Evolutionary conservation across 2,888 invertebrate genomes (phyloP).

Genomic region (Stenodema calcarata): DNA sequence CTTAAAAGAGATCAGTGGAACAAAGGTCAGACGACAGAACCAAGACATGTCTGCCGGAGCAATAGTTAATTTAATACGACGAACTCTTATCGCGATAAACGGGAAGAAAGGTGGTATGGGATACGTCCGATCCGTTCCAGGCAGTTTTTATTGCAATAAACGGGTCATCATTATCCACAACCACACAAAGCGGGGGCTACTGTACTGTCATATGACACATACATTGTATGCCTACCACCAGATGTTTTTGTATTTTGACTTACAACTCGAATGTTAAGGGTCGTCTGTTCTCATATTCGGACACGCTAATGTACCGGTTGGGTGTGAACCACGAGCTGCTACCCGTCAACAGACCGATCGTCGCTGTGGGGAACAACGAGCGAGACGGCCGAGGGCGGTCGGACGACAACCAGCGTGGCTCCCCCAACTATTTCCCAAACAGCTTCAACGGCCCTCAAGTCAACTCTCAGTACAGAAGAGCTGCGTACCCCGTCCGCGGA

Average conservation of each 20-base stretch:
- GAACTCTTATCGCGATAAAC: neutral
- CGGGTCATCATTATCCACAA: no score
- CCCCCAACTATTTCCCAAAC: constrained; percentile 96
- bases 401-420: constrained; percentile 78
- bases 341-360: constrained; percentile 92
- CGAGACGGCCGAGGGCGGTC: constrained; percentile 83
- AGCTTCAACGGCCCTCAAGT: constrained; percentile 69
- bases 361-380: constrained; percentile 69
- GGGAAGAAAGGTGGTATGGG: no score
- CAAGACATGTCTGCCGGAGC: neutral
- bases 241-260: no score
- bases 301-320: constrained; percentile 88
- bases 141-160: no score
- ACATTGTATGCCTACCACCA: no score
- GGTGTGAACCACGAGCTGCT: constrained; percentile 91
- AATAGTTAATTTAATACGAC: neutral
- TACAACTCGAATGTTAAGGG: constrained; percentile 62
- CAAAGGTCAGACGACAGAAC: no score
- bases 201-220: no score
- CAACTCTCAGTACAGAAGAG: neutral
- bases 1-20: no score
- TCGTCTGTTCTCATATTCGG: constrained; percentile 84
- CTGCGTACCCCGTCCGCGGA: constrained; percentile 4
- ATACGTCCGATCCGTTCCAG: no score
- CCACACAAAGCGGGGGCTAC: no score